phyloP scores from a whole-genome alignment of 2,797 vertebrate genomes.

The Crenuchus spilurus region DNA sequence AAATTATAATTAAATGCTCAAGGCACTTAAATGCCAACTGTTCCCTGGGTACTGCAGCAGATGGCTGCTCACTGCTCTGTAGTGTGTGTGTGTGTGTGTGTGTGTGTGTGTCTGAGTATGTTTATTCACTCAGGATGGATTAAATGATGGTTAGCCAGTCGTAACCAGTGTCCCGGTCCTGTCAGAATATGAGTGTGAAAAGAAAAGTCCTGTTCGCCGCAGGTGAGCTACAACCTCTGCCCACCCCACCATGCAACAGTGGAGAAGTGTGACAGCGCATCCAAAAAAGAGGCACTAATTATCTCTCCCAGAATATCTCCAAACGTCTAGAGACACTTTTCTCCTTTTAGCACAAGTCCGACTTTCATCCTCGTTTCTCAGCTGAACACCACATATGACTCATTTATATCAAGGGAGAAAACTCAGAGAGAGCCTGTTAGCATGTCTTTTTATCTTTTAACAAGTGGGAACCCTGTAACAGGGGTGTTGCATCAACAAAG shows the following conservation, averaged over 20 bases:
- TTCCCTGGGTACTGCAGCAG: no score
- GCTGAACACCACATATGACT: slow-evolving; percentile 6
- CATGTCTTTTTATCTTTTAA: slow-evolving; percentile 1
- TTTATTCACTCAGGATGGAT: no score
- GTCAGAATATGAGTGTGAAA: neutral
- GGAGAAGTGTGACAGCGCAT: slow-evolving; percentile 13
- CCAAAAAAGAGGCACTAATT: slow-evolving; percentile 25
- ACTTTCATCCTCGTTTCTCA: slow-evolving; percentile 2
- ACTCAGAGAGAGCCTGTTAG: neutral
- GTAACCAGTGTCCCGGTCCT: neutral
- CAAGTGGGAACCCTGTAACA: neutral
- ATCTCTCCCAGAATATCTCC: slow-evolving; percentile 36
- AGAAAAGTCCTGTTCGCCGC: slow-evolving; percentile 1
- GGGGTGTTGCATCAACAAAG: neutral
- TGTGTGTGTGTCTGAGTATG: no score
- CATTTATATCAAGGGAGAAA: slow-evolving; percentile 16
- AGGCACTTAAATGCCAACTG: no score
- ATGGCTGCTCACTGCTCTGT: no score
- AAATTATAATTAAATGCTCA: no score
- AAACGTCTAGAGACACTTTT: slow-evolving; percentile 26
- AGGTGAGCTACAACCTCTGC: slow-evolving; percentile 42
- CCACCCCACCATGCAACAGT: neutral
- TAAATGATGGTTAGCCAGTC: no score
- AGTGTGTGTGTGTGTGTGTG: no score
- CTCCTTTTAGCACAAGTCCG: neutral